Base-by-base conservation (phyloP, 2,888 invertebrate genomes). In the Xanthostigma xanthostigma region DNA sequence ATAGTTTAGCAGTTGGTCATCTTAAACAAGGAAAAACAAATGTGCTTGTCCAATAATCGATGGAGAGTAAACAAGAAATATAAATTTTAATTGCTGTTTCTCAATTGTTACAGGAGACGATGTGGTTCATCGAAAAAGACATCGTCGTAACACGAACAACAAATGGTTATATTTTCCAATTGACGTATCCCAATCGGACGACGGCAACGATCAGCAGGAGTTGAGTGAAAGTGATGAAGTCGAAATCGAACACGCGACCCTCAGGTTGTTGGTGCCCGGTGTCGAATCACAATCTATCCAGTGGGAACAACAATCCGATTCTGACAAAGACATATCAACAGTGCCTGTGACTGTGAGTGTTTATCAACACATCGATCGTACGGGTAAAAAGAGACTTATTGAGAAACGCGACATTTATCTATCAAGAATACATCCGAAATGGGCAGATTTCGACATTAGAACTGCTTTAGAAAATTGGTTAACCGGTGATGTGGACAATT, bases 381-480 rank as follows among this genome's bases (percentile, higher is more conserved):
- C 62, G 0, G 62, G 65, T 35, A 63, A 66, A 46, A 62, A 65
- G 44, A 59, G 63, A 37, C 58, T 70, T 12, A 54, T 73, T 44
- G 60, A 63, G 35, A 63, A 66, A 48, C 58, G 60, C 46, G 60
- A 56, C 36, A 56, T 71, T 56, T 60, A 69, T 59, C 53, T 67
- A 58, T 57, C 63, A 44, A 51, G 55, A 49, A 53, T 58, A 41
- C 59, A 62, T 38, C 68, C 73, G 3, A 73, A 74, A 53, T 79
- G 79, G 79, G 62, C 75, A 40, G 77, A 79, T 49, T 67, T 79
- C 49, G 79, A 80, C 58, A 68, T 76, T 3, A 74, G 74, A 9
- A 64, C 66, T 54, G 73, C 73, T 1, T 69, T 73, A 45, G 60
- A 61, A 49, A 60, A 62, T 46, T 76, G 76, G 74, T 48, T 68